These are phyloP conservation scores for Pangasius sanitwongsei DNA, from an alignment of 2,797 vertebrate species.

Conservation along the genomic window DNA sequence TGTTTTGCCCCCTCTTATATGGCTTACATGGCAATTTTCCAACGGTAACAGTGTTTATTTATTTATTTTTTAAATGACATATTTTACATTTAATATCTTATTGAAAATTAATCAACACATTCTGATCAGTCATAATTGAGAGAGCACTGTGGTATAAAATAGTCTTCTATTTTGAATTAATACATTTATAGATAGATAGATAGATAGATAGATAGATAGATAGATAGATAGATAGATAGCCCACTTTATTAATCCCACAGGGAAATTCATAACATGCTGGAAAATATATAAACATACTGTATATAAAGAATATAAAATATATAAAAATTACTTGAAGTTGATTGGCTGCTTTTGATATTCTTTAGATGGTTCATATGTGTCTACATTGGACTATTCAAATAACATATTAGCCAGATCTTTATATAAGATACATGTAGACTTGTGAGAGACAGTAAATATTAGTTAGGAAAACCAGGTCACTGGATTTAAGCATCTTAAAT, in stretches of 20 bases:
- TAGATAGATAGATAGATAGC: constrained; percentile 4
- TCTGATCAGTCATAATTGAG: not conserved
- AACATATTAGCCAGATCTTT: not conserved
- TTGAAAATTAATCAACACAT: too few relatives aligned
- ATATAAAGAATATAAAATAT: not conserved
- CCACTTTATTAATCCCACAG: not conserved
- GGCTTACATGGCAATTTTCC: not conserved
- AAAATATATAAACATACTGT: not conserved
- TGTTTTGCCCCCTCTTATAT: not conserved
- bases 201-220: not conserved
- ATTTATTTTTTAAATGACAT: not conserved
- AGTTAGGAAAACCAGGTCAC: not conserved
- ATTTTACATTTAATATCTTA: not conserved
- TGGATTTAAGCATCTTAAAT: constrained; percentile 10
- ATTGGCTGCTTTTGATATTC: not conserved
- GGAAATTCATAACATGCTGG: not conserved
- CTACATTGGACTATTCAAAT: not conserved
- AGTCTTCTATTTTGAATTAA: not conserved
- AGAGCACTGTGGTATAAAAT: not conserved
- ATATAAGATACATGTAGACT: not conserved
- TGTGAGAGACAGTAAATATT: not conserved
- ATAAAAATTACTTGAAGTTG: too few relatives aligned
- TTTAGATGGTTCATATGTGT: not conserved
- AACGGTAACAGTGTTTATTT: not conserved
- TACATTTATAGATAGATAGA: not conserved